Percentiles rank a stretch among this genome's conserved stretches.
These are phyloP conservation scores for Eilema depressum DNA, from an alignment of 2,888 invertebrate species.

Conservation along the genomic window DNA sequence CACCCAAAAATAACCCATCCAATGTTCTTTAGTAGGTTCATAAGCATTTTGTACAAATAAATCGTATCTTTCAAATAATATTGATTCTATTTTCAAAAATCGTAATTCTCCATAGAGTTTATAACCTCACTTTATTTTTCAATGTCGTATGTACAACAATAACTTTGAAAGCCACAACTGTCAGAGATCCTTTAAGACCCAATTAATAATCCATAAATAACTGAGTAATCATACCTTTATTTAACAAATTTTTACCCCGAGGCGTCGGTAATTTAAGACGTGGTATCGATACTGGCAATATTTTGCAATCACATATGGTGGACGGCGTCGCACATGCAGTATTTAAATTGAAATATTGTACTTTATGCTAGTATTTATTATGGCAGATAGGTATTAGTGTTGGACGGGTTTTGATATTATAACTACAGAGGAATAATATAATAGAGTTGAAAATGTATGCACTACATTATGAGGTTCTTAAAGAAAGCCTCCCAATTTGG, in stretches of 20 bases:
- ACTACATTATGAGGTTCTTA: no score
- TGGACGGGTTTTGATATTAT: background rate
- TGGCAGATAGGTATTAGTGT: conserved; percentile 17
- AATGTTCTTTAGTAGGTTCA: no score
- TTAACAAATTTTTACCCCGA: conserved; percentile 42
- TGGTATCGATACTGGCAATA: conserved; percentile 39
- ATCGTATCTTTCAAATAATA: no score
- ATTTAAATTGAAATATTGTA: conserved; percentile 54
- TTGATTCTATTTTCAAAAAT: no score
- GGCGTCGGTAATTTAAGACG: conserved; percentile 39
- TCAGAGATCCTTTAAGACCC: conserved; percentile 26
- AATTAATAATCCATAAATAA: conserved; percentile 51
- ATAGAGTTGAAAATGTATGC: background rate
- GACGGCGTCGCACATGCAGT: conserved; percentile 48
- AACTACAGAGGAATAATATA: background rate
- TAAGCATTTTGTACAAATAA: no score
- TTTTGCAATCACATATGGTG: conserved; percentile 54
- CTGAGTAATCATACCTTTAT: conserved; percentile 42
- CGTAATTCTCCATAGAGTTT: background rate
- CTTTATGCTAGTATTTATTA: conserved; percentile 40
- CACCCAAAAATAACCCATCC: no score
- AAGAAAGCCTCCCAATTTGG: no score
- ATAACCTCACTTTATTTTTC: background rate
- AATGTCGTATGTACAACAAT: background rate
- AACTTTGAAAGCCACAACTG: conserved; percentile 13